Conservation (phyloP, 1,140 invertebrate species). For the Drosophila littoralis region DNA sequence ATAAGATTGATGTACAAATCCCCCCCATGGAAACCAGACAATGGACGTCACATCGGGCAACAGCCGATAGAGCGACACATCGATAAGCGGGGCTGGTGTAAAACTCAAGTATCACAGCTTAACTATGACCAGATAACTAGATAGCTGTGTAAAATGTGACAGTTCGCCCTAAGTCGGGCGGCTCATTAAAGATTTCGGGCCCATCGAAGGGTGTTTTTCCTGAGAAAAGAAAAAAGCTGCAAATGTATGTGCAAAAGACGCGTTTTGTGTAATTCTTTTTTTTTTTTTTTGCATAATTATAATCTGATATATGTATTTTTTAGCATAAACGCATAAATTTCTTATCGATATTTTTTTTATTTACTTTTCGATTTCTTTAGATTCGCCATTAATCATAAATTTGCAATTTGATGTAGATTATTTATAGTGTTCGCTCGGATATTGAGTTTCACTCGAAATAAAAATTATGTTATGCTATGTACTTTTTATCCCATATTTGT, state of each 20-base stretch:
- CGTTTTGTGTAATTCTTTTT: no score
- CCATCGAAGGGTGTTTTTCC: not conserved
- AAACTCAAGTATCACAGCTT: slow-evolving; percentile 55
- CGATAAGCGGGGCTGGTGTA: slow-evolving; percentile 65
- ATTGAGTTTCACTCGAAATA: no score
- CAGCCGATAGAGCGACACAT: slow-evolving; percentile 27
- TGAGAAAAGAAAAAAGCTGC: not conserved
- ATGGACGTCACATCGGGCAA: slow-evolving; percentile 35
- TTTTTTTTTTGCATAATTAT: not conserved
- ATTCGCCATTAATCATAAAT: no score
- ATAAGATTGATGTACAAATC: slow-evolving; percentile 47
- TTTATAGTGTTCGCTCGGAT: no score
- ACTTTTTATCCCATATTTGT: no score
- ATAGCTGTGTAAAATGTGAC: slow-evolving; percentile 47
- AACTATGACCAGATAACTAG: slow-evolving; percentile 56
- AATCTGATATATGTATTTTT: not conserved
- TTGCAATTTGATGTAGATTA: no score
- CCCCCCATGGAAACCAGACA: slow-evolving; percentile 10
- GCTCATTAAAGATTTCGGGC: slow-evolving; percentile 8
- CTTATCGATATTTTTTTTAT: not conserved
- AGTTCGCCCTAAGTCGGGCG: slow-evolving; percentile 34
- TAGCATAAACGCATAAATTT: not conserved
- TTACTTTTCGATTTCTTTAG: not conserved
- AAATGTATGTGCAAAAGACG: no score
- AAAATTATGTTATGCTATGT: no score